These are phyloP conservation scores for Reticulitermes lucifugus DNA, from an alignment of 2,888 invertebrate species.

Conservation along the genomic window DNA sequence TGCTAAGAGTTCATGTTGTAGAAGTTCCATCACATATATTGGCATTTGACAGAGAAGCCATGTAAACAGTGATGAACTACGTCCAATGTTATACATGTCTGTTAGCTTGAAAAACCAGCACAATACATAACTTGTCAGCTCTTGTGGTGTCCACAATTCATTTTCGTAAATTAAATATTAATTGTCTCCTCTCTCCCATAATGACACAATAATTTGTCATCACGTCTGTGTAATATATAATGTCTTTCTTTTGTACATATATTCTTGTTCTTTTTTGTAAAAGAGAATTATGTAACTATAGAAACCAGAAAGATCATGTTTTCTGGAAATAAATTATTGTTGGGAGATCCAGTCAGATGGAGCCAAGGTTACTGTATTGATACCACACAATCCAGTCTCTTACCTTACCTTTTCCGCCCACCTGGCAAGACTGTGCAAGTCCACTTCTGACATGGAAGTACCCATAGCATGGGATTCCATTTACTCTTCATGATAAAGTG, in stretches of 20 bases:
- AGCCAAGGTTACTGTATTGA: background rate
- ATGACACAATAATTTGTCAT: slow-evolving; percentile 2
- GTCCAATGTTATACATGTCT: slow-evolving; percentile 4
- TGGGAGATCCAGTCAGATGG: slow-evolving; percentile 22
- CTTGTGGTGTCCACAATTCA: slow-evolving; percentile 24
- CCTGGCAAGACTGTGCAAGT: no score
- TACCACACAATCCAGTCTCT: no score
- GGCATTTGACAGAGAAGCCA: slow-evolving; percentile 28
- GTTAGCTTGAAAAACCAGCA: slow-evolving; percentile 1
- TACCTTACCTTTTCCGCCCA: no score
- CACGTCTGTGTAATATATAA: slow-evolving; percentile 35
- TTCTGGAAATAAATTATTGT: slow-evolving; percentile 49
- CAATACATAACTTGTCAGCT: slow-evolving; percentile 22
- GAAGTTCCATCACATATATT: background rate
- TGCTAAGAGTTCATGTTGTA: slow-evolving; percentile 7
- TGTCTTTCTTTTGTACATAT: slow-evolving; percentile 44
- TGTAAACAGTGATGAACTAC: background rate
- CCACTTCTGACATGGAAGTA: no score
- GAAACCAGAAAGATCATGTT: slow-evolving; percentile 34
- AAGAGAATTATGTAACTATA: slow-evolving; percentile 21
- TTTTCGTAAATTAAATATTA: slow-evolving; percentile 15
- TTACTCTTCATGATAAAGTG: no score
- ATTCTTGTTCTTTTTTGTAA: slow-evolving; percentile 40
- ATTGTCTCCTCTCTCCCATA: background rate
- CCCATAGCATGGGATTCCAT: no score